Percentiles rank a stretch among this genome's conserved stretches.
Conservation (phyloP, 1,140 invertebrate species). For the Notospermus geniculatus region DNA sequence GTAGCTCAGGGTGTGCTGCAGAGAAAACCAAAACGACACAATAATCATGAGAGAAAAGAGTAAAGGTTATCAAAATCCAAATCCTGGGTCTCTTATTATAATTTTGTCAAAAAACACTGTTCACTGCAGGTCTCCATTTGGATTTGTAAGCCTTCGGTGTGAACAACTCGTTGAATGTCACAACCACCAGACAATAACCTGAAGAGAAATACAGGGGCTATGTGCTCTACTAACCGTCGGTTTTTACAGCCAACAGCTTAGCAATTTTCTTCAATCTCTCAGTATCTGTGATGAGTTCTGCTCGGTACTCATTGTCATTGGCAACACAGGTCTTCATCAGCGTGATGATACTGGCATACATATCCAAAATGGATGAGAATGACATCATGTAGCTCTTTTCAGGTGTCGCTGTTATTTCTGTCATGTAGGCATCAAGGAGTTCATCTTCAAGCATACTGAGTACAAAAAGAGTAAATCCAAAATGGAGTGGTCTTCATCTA, state of each 20-base stretch:
- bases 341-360: conserved; percentile 36
- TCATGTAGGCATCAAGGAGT: conserved; percentile 37
- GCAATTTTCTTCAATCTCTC: conserved; percentile 31
- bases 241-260: conserved; percentile 37
- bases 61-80: no score
- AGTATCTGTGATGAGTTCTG: conserved; percentile 32
- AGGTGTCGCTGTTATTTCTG: conserved; percentile 24
- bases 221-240: conserved; percentile 41
- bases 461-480: conserved; percentile 12
- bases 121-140: no score
- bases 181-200: no score
- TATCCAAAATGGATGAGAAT: conserved; percentile 38
- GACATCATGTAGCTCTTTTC: conserved; percentile 26
- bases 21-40: not conserved
- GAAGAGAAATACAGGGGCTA: no score
- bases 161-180: no score
- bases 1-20: conserved; percentile 6
- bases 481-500: no score
- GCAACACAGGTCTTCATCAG: conserved; percentile 35
- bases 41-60: not conserved
- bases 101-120: no score
- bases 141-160: no score
- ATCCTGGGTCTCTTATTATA: no score
- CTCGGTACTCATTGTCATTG: conserved; percentile 36
- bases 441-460: conserved; percentile 40